Evolutionary conservation across 2,797 vertebrate species (phyloP).

Genomic region (Avahi laniger): DNA sequence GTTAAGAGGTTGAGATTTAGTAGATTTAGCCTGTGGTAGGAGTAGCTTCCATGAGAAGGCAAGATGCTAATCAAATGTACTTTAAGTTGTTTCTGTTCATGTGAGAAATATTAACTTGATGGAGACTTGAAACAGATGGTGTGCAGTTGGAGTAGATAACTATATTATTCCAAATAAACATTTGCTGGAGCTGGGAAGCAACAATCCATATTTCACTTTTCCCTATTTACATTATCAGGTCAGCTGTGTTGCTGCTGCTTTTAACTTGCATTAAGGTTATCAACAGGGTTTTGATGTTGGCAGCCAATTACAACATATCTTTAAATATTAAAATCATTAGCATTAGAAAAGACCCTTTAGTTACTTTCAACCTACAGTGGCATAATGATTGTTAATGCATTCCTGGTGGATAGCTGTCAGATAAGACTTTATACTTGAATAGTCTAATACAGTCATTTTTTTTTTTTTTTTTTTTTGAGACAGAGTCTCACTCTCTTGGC

Average conservation of each 20-base stretch:
- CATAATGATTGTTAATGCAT: not conserved
- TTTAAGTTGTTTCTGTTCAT: slow-evolving; percentile 83
- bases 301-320: slow-evolving; percentile 57
- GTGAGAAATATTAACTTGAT: slow-evolving; percentile 86
- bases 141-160: slow-evolving; percentile 89
- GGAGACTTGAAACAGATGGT: slow-evolving; percentile 92
- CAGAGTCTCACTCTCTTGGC: too few relatives aligned
- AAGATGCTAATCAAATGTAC: slow-evolving; percentile 81
- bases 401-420: not conserved
- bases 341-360: not conserved
- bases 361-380: not conserved
- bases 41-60: slow-evolving; percentile 67
- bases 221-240: slow-evolving; percentile 84
- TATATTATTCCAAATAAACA: slow-evolving; percentile 89
- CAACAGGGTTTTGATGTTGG: slow-evolving; percentile 68
- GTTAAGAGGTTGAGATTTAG: not conserved
- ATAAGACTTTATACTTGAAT: not conserved
- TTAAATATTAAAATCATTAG: slow-evolving; percentile 60
- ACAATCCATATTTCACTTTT: slow-evolving; percentile 82
- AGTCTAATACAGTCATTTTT: not conserved
- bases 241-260: slow-evolving; percentile 81
- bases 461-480: too few relatives aligned
- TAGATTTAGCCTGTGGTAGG: slow-evolving; percentile 61
- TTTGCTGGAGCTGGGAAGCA: slow-evolving; percentile 86
- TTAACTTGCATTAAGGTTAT: slow-evolving; percentile 79